Conservation (phyloP, 2,888 invertebrate genomes). For the Andricus curvator region DNA sequence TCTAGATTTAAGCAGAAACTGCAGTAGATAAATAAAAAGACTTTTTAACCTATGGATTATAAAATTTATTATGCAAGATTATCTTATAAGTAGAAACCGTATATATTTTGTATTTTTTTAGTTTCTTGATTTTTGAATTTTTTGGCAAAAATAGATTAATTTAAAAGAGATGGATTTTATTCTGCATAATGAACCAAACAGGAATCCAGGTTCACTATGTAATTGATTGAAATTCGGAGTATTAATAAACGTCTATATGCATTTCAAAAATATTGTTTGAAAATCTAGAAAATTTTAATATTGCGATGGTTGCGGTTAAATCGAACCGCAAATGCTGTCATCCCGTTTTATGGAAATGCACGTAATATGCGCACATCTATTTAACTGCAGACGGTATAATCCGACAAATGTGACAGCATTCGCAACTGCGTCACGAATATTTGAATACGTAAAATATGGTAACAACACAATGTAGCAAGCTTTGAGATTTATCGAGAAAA, state of each 20-base stretch:
- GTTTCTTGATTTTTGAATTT: not conserved
- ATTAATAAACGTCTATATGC: not conserved
- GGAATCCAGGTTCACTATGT: not conserved
- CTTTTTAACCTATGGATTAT: too few relatives aligned
- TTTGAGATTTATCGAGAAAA: not conserved
- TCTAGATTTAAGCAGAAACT: too few relatives aligned
- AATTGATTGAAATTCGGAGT: not conserved
- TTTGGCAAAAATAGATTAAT: not conserved
- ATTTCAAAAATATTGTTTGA: not conserved
- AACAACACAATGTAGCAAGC: not conserved
- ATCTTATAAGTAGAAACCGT: not conserved
- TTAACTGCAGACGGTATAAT: constrained; percentile 9
- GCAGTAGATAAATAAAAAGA: too few relatives aligned
- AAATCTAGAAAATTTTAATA: not conserved
- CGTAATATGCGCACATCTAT: not conserved
- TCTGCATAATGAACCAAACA: not conserved
- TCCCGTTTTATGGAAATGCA: not conserved
- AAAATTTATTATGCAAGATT: too few relatives aligned
- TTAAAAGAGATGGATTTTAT: not conserved
- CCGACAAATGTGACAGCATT: constrained; percentile 5
- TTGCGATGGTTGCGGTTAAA: not conserved
- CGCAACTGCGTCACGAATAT: not conserved
- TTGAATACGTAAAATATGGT: constrained; percentile 28
- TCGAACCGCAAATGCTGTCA: not conserved
- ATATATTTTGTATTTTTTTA: not conserved